Conservation (phyloP, 2,888 invertebrate genomes). For the Campopleginae sp. region DNA sequence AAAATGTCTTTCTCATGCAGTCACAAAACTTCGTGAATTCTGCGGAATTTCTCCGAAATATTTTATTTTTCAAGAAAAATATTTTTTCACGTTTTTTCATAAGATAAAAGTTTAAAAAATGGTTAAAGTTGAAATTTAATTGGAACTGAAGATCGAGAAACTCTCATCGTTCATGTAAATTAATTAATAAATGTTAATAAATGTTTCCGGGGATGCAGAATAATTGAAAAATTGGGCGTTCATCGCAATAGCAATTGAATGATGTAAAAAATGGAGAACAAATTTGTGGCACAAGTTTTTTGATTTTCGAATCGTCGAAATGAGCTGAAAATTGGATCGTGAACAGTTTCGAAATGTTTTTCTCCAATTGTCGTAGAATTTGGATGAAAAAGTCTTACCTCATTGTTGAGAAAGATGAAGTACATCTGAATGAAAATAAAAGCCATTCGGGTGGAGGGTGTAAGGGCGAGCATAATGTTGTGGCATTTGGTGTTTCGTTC, state of each 20-base stretch:
- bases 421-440: slow-evolving; percentile 99
- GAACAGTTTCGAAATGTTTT: background rate
- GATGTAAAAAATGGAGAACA: too few relatives aligned
- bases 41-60: background rate
- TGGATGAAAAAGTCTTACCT: slow-evolving; percentile 86
- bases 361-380: background rate
- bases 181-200: too few relatives aligned
- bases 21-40: background rate
- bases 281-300: background rate
- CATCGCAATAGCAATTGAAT: background rate
- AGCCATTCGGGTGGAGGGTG: slow-evolving; percentile 96
- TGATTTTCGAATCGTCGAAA: background rate
- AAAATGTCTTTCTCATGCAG: background rate
- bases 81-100: background rate
- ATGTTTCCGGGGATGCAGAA: background rate
- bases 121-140: background rate
- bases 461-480: slow-evolving; percentile 94
- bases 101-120: background rate
- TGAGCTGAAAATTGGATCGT: background rate
- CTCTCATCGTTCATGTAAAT: background rate
- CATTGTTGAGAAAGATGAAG: slow-evolving; percentile 98
- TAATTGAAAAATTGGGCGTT: too few relatives aligned
- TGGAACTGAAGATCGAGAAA: background rate
- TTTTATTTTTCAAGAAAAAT: background rate
- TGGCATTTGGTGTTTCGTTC: slow-evolving; percentile 96